A percentile compares a stretch with the other conserved stretches of the same genome.
Evolutionary conservation across 2,797 vertebrate species (phyloP).

Genomic region (Sorex maritimensis): DNA sequence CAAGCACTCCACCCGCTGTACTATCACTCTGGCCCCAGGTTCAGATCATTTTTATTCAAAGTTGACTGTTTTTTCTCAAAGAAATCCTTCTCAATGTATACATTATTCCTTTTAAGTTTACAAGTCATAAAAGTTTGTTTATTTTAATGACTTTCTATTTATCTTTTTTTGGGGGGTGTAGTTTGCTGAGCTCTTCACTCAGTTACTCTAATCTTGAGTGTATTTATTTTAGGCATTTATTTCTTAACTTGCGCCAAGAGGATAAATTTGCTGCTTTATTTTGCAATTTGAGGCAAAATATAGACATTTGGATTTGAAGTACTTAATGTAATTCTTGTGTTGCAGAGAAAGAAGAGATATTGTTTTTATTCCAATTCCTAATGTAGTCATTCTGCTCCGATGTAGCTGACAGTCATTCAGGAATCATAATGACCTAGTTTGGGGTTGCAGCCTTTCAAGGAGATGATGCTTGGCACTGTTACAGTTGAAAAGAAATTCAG

Average conservation of each 20-base stretch:
- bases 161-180: neutral
- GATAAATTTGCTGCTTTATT: constrained; percentile 17
- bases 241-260: neutral
- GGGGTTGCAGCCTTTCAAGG: neutral
- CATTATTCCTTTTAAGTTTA: neutral
- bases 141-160: constrained; percentile 16
- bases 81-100: neutral
- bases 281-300: constrained; percentile 34
- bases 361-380: constrained; percentile 41
- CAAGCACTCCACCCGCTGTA: no score
- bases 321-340: constrained; percentile 21
- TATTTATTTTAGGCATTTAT: constrained; percentile 39
- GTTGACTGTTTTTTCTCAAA: constrained; percentile 12
- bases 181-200: neutral
- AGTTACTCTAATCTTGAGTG: neutral
- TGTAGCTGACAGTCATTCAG: constrained; percentile 48
- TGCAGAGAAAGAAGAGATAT: neutral
- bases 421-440: constrained; percentile 42
- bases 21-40: neutral
- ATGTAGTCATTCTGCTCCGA: constrained; percentile 31
- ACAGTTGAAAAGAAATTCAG: neutral
- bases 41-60: neutral
- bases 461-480: constrained; percentile 31
- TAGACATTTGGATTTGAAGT: constrained; percentile 32
- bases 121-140: neutral